Evolutionary conservation across 2,113 vertebrate species (phyloP).

Genomic region (Agelaius phoeniceus): DNA sequence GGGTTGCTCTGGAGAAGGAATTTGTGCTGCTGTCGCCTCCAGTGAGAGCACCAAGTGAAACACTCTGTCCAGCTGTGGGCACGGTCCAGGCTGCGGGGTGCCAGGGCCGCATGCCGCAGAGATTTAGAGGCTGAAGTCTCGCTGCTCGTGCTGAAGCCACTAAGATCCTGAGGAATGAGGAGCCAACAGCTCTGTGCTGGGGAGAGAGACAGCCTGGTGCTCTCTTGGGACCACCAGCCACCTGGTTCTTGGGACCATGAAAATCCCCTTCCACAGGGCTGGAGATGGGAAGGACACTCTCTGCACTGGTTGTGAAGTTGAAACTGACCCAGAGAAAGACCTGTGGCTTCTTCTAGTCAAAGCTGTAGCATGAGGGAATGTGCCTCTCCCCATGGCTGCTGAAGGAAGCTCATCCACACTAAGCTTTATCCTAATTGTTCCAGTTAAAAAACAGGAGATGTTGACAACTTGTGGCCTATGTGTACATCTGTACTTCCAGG

Average conservation of each 20-base stretch:
- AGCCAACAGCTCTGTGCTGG: neutral
- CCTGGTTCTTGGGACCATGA: neutral
- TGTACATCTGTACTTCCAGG: neutral
- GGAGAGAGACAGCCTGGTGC: neutral
- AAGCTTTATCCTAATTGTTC: neutral
- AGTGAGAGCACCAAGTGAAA: neutral
- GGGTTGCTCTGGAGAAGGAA: neutral
- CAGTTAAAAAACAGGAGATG: neutral
- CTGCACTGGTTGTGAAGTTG: neutral
- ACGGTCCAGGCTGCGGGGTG: rapidly evolving
- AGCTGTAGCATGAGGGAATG: rapidly evolving
- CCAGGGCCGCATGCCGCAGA: rapidly evolving
- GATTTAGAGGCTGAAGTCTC: neutral
- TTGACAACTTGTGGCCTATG: neutral
- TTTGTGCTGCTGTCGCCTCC: neutral
- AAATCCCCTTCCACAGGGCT: neutral
- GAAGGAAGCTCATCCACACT: neutral
- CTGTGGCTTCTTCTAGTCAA: neutral
- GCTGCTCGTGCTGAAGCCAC: neutral
- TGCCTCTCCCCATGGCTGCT: rapidly evolving
- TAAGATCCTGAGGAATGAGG: neutral
- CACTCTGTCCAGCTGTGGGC: neutral
- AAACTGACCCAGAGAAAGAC: neutral
- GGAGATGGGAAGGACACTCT: neutral
- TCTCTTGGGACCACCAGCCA: neutral